Evolutionary conservation across 2,113 vertebrate genomes (phyloP), one percentile per base, ranked within the genome.

Genomic region (Tragelaphus strepsiceros): DNA sequence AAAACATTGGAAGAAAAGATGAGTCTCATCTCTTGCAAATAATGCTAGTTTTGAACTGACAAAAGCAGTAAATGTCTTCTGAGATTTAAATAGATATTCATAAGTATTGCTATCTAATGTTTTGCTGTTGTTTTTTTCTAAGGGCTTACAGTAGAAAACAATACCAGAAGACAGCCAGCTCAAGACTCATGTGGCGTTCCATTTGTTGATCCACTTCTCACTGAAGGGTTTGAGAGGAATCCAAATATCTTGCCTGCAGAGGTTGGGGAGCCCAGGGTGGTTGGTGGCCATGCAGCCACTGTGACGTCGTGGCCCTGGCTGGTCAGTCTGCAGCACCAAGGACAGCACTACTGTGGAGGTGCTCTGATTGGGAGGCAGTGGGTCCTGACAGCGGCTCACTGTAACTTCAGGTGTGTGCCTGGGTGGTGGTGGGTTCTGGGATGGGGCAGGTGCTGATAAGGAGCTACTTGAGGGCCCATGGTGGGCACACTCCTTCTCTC

Each of bases 361-460:
- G 58, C 82, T 49, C 49, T 93, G n/a, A 87, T 17, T 51, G 62
- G 78, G 2, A 24, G 94, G 49, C 97, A 74, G 61, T 95, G 84
- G 74, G 30, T 98, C 54, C 82, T 97, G 64, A 94, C 49, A 30
- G 96, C 54, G 0, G 95, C 49, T 2, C 87, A 2, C 62, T 93
- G 92, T 53, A 91, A 43, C 16, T 83, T 98, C 28, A 97, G 71
- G 64, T 94, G 59, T 7, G 81, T 46, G 51, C n/a, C 85, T 22
- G 3, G 16, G 39, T 5, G 3, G 32, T 19, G 62, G 24, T 1
- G 14, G 19, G 56, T 15, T 19, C 21, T 7, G 24, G 12, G 74
- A 9, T 32, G 5, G 5, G 46, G 2, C 10, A 0, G 30, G 9
- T 3, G 5, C 14, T 4, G n/a, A 74, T 74, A 39, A 24, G 24